Percentiles rank a stretch among this genome's conserved stretches.
These are phyloP conservation scores for Ommatoiulus sabulosus DNA, from an alignment of 2,888 invertebrate species.

Conservation along the genomic window DNA sequence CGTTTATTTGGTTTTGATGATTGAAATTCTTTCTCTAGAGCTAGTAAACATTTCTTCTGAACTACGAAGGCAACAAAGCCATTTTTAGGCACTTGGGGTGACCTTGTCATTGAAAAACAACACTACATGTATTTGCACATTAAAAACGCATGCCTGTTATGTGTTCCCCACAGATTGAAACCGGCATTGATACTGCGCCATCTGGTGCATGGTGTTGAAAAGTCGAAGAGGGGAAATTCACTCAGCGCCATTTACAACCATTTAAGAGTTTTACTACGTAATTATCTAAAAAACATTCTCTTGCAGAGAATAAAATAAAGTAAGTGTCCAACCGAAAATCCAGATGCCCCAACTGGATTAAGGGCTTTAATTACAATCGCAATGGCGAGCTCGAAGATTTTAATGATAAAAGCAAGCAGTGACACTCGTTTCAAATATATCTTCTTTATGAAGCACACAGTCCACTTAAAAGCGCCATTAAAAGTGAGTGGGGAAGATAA, in stretches of 20 bases:
- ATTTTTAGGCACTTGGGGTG: not conserved
- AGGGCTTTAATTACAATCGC: not conserved
- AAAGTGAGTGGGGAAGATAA: conserved; percentile 18
- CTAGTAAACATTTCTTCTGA: not conserved
- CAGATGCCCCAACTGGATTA: not conserved
- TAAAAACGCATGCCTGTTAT: not conserved
- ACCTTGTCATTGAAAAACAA: not conserved
- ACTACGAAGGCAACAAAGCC: not conserved
- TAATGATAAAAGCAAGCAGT: conserved; percentile 9
- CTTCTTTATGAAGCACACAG: conserved; percentile 36
- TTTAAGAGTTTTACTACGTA: not conserved
- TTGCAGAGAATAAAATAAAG: not conserved
- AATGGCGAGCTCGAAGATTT: not conserved
- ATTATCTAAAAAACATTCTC: not conserved
- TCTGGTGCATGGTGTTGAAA: not conserved
- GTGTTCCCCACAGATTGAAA: not conserved
- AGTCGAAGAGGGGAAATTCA: not conserved
- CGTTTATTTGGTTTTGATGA: not conserved
- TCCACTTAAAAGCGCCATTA: conserved; percentile 35
- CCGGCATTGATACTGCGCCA: not conserved
- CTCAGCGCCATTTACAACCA: not conserved
- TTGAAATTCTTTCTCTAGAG: not conserved
- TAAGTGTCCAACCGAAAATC: not conserved
- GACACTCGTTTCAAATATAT: conserved; percentile 24
- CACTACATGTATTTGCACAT: not conserved